These are phyloP conservation scores for Sinella curviseta DNA, from an alignment of 1,140 invertebrate species.

Conservation along the genomic window DNA sequence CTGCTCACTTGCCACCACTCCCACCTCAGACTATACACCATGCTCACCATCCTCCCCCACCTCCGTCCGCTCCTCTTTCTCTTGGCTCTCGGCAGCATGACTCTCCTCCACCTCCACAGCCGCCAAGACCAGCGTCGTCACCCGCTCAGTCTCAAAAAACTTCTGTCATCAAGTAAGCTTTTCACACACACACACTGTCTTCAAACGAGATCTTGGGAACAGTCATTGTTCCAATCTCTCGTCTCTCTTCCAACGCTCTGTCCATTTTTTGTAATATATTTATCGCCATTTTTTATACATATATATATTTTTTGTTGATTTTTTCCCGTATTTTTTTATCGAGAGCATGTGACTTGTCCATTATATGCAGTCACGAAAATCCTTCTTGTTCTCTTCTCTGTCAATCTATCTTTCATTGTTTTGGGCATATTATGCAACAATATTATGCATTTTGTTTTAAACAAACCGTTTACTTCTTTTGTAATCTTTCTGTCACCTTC, in stretches of 20 bases:
- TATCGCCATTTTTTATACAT: background rate
- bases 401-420: background rate
- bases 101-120: conserved; percentile 23
- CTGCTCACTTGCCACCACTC: conserved; percentile 44
- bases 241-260: conserved; percentile 11
- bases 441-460: background rate
- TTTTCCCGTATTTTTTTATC: background rate
- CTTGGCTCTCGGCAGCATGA: conserved; percentile 22
- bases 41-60: conserved; percentile 39
- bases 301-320: background rate
- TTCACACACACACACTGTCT: background rate
- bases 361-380: background rate
- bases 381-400: conserved; percentile 19
- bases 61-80: conserved; percentile 21
- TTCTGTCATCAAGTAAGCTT: conserved; percentile 21
- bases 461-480: background rate
- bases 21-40: conserved; percentile 12
- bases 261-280: conserved; percentile 19
- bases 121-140: conserved; percentile 10
- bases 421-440: too few relatives aligned
- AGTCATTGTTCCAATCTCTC: background rate
- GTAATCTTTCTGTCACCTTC: too few relatives aligned
- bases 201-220: background rate
- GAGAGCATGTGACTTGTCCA: background rate
- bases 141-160: conserved; percentile 26